These are phyloP conservation scores for Rhynchopsitta pachyrhyncha DNA, from an alignment of 2,113 vertebrate genomes.

Conservation along the genomic window DNA sequence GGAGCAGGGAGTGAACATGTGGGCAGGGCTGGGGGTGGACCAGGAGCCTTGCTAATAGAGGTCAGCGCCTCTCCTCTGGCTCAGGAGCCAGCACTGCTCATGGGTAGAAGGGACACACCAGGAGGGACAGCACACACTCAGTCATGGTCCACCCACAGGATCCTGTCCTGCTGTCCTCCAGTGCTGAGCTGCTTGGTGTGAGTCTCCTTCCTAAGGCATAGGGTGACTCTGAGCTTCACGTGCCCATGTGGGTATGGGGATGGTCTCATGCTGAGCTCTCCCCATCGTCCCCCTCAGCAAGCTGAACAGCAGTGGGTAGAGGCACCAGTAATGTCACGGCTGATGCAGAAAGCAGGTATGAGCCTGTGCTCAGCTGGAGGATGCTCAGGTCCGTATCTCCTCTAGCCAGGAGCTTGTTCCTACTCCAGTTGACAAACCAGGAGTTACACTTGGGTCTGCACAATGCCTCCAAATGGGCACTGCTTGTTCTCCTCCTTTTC, in stretches of 20 bases:
- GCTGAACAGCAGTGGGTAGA: neutral
- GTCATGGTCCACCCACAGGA: rapidly evolving
- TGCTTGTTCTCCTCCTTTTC: neutral
- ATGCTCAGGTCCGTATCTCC: neutral
- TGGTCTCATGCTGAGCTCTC: neutral
- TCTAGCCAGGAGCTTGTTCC: neutral
- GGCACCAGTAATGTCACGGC: neutral
- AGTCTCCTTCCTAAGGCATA: neutral
- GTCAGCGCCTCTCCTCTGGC: neutral
- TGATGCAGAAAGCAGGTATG: neutral
- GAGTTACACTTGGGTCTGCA: neutral
- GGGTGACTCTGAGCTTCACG: neutral
- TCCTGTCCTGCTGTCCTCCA: neutral
- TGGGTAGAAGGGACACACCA: neutral
- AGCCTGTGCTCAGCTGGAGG: neutral
- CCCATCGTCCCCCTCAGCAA: neutral
- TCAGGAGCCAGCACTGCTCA: neutral
- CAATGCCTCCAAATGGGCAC: neutral
- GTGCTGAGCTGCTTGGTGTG: neutral
- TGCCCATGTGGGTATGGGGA: neutral
- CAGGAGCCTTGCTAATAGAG: neutral
- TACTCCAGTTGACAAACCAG: neutral
- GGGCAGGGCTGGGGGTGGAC: neutral
- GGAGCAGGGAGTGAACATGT: neutral
- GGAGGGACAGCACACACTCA: neutral